These are phyloP conservation scores for Quiscalus mexicanus DNA, from an alignment of 2,113 vertebrate species.

Conservation along the genomic window DNA sequence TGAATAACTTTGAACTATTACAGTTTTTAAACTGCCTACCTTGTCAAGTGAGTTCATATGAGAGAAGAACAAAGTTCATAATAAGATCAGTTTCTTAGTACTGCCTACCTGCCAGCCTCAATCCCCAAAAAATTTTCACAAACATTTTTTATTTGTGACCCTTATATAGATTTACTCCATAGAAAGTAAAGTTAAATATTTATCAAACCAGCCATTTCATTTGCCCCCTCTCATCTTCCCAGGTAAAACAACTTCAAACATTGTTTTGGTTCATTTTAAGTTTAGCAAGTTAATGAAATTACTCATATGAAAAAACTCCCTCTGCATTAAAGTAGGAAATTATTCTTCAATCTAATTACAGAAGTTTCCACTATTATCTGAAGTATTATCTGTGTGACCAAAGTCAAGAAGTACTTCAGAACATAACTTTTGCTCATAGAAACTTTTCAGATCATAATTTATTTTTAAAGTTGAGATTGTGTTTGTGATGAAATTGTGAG, in stretches of 20 bases:
- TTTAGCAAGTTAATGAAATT: background rate
- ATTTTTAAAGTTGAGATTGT: background rate
- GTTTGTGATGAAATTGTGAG: background rate
- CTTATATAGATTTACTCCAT: background rate
- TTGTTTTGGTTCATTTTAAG: background rate
- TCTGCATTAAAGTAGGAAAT: background rate
- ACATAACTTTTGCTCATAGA: background rate
- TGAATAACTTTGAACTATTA: background rate
- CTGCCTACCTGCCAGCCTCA: background rate
- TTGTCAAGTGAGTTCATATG: constrained; percentile 2
- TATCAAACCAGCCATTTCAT: background rate
- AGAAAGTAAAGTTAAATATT: background rate
- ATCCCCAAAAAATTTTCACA: background rate
- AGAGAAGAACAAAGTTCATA: background rate
- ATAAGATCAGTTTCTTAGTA: background rate
- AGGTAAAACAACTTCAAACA: background rate
- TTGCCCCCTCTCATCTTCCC: background rate
- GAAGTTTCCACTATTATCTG: background rate
- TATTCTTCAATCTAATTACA: background rate
- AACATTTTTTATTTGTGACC: background rate
- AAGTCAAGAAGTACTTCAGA: background rate
- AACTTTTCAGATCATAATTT: background rate
- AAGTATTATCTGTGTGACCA: background rate
- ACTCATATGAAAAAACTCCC: background rate
- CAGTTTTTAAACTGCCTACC: background rate